These are phyloP conservation scores for Oscheius sp. DNA, from an alignment of 2,888 invertebrate species.

Conservation along the genomic window DNA sequence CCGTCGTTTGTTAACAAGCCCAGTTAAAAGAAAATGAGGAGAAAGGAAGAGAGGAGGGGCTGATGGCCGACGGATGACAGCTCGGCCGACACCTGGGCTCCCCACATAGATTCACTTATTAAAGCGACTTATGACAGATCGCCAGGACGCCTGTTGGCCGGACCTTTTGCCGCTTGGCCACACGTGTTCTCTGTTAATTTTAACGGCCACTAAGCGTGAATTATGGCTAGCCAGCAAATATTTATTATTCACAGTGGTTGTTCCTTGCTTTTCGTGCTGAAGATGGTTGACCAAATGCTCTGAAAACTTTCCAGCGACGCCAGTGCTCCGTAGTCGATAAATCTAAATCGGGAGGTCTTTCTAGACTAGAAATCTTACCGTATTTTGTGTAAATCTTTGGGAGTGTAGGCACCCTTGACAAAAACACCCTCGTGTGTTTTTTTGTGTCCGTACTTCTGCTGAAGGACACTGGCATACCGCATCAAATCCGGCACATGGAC, in stretches of 20 bases:
- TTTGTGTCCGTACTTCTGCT: constrained; percentile 67
- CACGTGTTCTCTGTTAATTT: constrained; percentile 27
- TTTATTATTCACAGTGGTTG: constrained; percentile 12
- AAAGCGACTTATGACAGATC: constrained; percentile 33
- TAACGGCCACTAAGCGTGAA: constrained; percentile 8
- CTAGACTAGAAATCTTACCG: too few species aligned
- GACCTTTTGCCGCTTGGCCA: background rate
- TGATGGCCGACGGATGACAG: constrained; percentile 15
- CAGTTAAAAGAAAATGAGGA: constrained; percentile 8
- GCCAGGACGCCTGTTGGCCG: constrained; percentile 29
- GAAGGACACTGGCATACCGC: constrained; percentile 71
- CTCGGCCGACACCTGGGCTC: constrained; percentile 23
- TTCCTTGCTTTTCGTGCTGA: constrained; percentile 55
- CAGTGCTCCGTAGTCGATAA: constrained; percentile 61
- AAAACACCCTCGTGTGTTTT: constrained; percentile 51
- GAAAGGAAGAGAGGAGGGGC: background rate
- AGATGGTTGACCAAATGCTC: constrained; percentile 60
- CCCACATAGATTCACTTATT: constrained; percentile 28
- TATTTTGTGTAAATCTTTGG: constrained; percentile 64
- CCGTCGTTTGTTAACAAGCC: constrained; percentile 7
- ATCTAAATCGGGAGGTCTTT: too few species aligned
- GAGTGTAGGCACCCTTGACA: constrained; percentile 65
- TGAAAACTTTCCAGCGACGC: constrained; percentile 67
- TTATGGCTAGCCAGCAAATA: background rate
- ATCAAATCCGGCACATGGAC: constrained; percentile 73